These are phyloP conservation scores for Drosophila obscura DNA, from an alignment of 1,140 invertebrate genomes.

Conservation along the genomic window DNA sequence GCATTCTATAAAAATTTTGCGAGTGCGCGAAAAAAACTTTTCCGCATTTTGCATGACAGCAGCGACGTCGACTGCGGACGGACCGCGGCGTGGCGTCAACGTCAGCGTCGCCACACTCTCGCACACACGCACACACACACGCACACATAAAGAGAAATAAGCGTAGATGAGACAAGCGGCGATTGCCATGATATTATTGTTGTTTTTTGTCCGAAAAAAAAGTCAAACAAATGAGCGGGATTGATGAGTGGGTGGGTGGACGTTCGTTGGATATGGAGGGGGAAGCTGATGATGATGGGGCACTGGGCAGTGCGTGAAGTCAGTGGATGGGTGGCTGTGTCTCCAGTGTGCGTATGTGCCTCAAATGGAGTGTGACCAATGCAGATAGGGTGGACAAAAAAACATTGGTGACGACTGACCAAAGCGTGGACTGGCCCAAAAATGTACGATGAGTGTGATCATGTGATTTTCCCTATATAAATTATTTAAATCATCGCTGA, in stretches of 20 bases:
- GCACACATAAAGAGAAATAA: conserved; percentile 23
- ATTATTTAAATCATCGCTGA: background rate
- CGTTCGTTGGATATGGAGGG: background rate
- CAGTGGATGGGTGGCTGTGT: too few species aligned
- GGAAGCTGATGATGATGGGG: too few species aligned
- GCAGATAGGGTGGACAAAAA: too few species aligned
- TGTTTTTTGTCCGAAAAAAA: conserved; percentile 59
- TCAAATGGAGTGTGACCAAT: too few species aligned
- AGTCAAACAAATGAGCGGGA: conserved; percentile 55
- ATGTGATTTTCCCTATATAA: too few species aligned
- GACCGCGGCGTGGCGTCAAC: conserved; percentile 18
- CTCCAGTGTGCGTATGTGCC: too few species aligned
- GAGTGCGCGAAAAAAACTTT: conserved; percentile 81
- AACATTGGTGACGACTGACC: too few species aligned
- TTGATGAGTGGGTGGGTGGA: conserved; percentile 47
- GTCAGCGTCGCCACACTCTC: conserved; percentile 41
- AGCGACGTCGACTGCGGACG: conserved; percentile 14
- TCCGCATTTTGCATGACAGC: conserved; percentile 78
- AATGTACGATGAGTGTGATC: background rate
- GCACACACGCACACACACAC: conserved; percentile 23
- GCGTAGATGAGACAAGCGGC: conserved; percentile 27
- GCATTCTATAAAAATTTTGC: conserved; percentile 81
- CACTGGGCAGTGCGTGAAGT: too few species aligned
- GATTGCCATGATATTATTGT: conserved; percentile 64
- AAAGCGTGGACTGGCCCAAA: conserved; percentile 48